Evolutionary conservation across 2,797 vertebrate species (phyloP), one percentile per base, ranked within the genome.

Genomic region (Myotis findleyi): DNA sequence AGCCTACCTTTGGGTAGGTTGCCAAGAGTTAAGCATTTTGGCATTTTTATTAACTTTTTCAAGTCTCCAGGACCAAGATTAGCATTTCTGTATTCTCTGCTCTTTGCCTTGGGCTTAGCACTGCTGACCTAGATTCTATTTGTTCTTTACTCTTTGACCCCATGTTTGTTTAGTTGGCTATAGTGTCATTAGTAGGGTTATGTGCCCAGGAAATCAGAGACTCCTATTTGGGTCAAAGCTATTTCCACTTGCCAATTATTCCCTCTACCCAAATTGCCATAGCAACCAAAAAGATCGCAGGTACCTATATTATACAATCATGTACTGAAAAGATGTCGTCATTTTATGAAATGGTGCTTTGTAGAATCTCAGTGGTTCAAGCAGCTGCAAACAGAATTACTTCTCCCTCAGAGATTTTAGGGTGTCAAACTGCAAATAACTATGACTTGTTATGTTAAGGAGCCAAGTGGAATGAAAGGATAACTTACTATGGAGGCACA

Each of bases 11-110:
- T 93, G 88, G 23, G 44, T 88, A 87, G 51, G 14, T 85, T 87
- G 73, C 57, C 62, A 87, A 89, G 36, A 84, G 36, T 81, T 93
- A 92, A 92, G 18, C 8, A 64, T 79, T 95, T 85, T 84, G 73
- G 30, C 30, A 36, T 71, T 79, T 13, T 86, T 81, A 47, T 51
- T 68, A 64, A 76, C 49, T 87, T 80, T 72, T 76, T 68, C 16
- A 91, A 91, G 53, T 82, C n/a, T 47, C 30, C 17, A 90, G n/a
- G 41, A 82, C 17, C 25, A 57, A 81, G 14, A 17, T 75, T 81
- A 95, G n/a, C 30, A 84, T 33, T 64, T 75, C 18, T 57, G 0
- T 5, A 9, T 36, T 25, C 7, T 13, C 38, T 69, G 0, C 9
- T 87, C 18, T 79, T 79, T 86, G 66, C 21, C 7, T 53, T 95